Evolutionary conservation across 2,113 vertebrate genomes (phyloP).

Genomic region (Siniperca knerii): DNA sequence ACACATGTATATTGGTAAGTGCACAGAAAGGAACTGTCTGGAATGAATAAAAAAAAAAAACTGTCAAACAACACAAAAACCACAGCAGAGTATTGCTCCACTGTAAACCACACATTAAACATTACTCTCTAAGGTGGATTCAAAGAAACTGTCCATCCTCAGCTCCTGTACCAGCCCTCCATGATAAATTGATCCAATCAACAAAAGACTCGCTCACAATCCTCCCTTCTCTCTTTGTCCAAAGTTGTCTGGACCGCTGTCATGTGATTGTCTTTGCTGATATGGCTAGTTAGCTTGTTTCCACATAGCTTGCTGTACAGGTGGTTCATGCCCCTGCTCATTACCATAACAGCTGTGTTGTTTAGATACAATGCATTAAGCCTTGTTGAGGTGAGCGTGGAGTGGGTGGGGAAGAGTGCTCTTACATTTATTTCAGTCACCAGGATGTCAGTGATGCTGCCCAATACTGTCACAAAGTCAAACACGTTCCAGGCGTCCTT

Average conservation of each 20-base stretch:
- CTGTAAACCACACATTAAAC: neutral
- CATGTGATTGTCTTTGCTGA: constrained; percentile 28
- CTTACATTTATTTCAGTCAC: constrained; percentile 98
- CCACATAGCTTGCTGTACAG: neutral
- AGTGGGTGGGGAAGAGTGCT: constrained; percentile 30
- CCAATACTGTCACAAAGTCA: constrained; percentile 98
- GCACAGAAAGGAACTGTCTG: neutral
- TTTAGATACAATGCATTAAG: neutral
- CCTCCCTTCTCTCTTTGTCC: neutral
- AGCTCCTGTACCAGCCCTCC: neutral
- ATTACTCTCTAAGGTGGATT: neutral
- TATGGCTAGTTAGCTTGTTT: constrained; percentile 22
- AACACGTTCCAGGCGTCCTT: constrained; percentile 98
- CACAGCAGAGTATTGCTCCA: neutral
- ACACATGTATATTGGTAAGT: constrained; percentile 5
- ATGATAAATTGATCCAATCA: constrained; percentile 20
- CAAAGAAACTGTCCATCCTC: neutral
- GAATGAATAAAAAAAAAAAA: constrained; percentile 1
- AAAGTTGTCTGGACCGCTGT: constrained; percentile 6
- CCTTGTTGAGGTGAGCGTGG: neutral
- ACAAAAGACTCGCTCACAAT: neutral
- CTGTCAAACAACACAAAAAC: constrained; percentile 3
- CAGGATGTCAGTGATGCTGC: constrained; percentile 99
- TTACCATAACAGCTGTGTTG: neutral
- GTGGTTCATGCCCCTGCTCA: neutral